phyloP scores from a whole-genome alignment of 2,888 invertebrate genomes.

The Clepsis dumicolana region DNA sequence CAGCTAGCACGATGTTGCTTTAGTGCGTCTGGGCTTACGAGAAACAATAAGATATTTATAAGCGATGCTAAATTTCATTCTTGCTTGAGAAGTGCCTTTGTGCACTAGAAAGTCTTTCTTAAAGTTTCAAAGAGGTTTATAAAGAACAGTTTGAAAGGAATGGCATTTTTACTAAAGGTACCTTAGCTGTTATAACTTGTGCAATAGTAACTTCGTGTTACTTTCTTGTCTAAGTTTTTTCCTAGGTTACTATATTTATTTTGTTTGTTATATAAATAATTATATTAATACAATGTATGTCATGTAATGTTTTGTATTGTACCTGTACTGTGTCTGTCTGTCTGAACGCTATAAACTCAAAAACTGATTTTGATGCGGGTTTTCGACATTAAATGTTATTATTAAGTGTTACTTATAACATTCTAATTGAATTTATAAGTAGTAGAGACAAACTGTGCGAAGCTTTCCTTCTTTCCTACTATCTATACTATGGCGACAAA shows the following conservation, averaged over 20 bases:
- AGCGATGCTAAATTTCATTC: not conserved
- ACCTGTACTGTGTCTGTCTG: too few species aligned
- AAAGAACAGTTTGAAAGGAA: not conserved
- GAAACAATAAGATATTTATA: slow-evolving; percentile 23
- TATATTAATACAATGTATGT: too few species aligned
- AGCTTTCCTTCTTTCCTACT: not conserved
- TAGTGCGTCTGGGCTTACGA: not conserved
- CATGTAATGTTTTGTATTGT: too few species aligned
- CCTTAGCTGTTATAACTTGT: too few species aligned
- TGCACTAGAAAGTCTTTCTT: slow-evolving; percentile 10
- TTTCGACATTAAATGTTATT: too few species aligned
- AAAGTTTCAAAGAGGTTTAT: slow-evolving; percentile 1
- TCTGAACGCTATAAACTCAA: too few species aligned
- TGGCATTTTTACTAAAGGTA: not conserved
- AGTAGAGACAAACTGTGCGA: too few species aligned
- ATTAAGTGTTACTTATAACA: too few species aligned
- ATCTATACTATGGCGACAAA: not conserved
- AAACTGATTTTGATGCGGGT: too few species aligned
- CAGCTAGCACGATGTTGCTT: not conserved
- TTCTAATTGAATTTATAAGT: too few species aligned
- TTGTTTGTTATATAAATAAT: too few species aligned
- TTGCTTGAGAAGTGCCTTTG: not conserved
- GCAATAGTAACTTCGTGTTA: not conserved
- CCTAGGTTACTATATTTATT: too few species aligned
- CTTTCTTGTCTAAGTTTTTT: not conserved